Conservation (phyloP, 2,797 vertebrate species). For the Numenius phaeopus region DNA sequence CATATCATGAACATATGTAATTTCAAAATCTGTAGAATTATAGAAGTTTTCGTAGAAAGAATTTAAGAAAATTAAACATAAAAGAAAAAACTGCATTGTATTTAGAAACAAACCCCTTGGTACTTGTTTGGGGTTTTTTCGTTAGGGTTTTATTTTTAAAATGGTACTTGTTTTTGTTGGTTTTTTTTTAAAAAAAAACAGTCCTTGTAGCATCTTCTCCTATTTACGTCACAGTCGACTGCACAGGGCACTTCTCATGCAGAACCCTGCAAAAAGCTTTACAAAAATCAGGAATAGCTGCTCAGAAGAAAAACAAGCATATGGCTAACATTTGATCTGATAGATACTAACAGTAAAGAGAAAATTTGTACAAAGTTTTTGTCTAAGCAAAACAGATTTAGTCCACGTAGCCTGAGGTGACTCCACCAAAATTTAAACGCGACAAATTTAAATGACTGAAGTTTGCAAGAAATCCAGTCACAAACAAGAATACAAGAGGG, state of each 20-base stretch:
- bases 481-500: background rate
- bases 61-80: background rate
- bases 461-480: background rate
- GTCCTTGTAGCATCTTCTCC: background rate
- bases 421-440: background rate
- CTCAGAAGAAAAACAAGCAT: background rate
- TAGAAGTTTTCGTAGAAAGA: background rate
- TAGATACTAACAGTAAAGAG: background rate
- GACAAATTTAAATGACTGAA: background rate
- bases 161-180: background rate
- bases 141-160: background rate
- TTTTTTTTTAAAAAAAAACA: background rate
- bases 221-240: background rate
- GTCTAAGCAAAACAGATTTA: background rate
- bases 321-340: background rate
- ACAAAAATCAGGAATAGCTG: background rate
- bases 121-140: background rate
- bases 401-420: background rate
- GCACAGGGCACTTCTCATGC: background rate
- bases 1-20: background rate
- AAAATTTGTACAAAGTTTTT: background rate
- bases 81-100: background rate
- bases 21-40: background rate
- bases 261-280: background rate
- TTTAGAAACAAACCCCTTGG: background rate